Evolutionary conservation across 2,797 vertebrate species (phyloP).

Genomic region (Brotula barbata): DNA sequence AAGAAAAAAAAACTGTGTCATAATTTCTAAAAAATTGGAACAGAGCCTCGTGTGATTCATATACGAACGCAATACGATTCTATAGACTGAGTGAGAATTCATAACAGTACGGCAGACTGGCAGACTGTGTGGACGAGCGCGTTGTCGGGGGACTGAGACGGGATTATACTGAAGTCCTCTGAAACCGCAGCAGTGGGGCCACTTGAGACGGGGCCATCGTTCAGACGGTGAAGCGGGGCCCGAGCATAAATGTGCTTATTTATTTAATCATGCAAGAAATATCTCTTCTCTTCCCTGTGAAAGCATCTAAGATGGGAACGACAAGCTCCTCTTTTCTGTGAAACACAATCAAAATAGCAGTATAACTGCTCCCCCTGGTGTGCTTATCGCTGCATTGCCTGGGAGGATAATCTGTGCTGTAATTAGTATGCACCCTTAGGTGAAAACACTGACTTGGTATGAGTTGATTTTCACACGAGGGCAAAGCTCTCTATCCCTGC

Average conservation of each 20-base stretch:
- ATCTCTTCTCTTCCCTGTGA: constrained; percentile 66
- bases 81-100: constrained; percentile 29
- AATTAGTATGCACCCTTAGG: constrained; percentile 66
- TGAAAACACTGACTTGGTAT: constrained; percentile 58
- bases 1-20: constrained; percentile 47
- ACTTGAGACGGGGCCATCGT: constrained; percentile 64
- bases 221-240: constrained; percentile 60
- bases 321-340: constrained; percentile 37
- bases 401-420: constrained; percentile 54
- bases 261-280: constrained; percentile 79
- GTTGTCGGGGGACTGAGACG: constrained; percentile 62
- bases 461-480: constrained; percentile 38
- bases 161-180: constrained; percentile 72
- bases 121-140: constrained; percentile 44
- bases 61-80: no score
- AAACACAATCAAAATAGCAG: constrained; percentile 75
- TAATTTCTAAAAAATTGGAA: no score
- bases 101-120: constrained; percentile 41
- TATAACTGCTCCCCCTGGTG: constrained; percentile 98
- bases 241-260: constrained; percentile 71
- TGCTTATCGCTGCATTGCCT: constrained; percentile 71
- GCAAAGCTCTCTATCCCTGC: constrained; percentile 33
- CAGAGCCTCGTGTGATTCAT: no score
- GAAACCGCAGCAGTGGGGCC: constrained; percentile 68
- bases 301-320: constrained; percentile 67